Conservation (phyloP, 2,113 vertebrate genomes). For the Pelvicachromis taeniatus region DNA sequence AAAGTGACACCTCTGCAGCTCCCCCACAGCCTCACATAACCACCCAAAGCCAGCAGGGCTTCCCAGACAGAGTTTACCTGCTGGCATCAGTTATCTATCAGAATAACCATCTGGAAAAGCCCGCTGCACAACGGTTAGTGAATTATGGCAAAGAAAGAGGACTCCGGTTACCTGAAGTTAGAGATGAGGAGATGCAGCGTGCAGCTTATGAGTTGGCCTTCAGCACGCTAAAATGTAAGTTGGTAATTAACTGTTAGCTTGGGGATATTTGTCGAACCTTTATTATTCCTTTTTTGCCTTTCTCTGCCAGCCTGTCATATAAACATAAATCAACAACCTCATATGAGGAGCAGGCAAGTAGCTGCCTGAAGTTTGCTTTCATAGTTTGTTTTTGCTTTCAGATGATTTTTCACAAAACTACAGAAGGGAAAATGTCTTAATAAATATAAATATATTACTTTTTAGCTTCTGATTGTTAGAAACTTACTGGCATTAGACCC, state of each 20-base stretch:
- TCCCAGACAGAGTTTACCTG: slow-evolving; percentile 76
- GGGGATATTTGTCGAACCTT: neutral
- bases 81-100: slow-evolving; percentile 85
- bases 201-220: slow-evolving; percentile 82
- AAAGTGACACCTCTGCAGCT: neutral
- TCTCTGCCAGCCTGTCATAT: neutral
- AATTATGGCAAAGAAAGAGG: slow-evolving; percentile 68
- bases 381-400: neutral
- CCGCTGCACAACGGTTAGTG: slow-evolving; percentile 63
- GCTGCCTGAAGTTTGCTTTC: neutral
- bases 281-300: neutral
- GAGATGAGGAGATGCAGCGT: slow-evolving; percentile 66
- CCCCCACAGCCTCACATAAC: neutral
- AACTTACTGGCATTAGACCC: neutral
- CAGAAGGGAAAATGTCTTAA: neutral
- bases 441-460: neutral
- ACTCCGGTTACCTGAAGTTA: slow-evolving; percentile 24
- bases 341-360: neutral
- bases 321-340: neutral
- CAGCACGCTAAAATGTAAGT: slow-evolving; percentile 89
- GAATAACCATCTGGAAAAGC: slow-evolving; percentile 72
- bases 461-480: neutral
- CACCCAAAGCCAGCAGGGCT: slow-evolving; percentile 52
- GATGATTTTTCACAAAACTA: neutral
- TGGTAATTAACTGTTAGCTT: neutral